These are phyloP conservation scores for Drosophila gaucha DNA, from an alignment of 2,888 invertebrate species.

Conservation along the genomic window DNA sequence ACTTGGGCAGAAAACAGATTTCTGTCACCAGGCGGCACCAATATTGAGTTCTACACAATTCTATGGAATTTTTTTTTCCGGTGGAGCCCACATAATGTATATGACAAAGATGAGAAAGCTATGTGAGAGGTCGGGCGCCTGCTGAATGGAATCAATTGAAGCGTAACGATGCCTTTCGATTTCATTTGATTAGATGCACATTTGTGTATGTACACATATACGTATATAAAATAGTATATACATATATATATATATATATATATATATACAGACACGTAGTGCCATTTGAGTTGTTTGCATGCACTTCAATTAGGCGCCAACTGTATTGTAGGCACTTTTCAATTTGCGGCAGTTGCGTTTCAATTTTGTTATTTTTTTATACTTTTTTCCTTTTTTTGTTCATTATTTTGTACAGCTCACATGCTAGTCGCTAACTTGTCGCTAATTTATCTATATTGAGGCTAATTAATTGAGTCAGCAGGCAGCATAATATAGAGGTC, in stretches of 20 bases:
- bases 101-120: constrained; percentile 33
- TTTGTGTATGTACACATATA: background rate
- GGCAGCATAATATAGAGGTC: constrained; percentile 44
- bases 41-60: background rate
- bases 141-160: constrained; percentile 62
- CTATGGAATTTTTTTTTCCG: constrained; percentile 17
- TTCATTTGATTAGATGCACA: constrained; percentile 52
- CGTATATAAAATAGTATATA: no score
- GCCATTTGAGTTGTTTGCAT: constrained; percentile 54
- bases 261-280: background rate
- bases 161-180: constrained; percentile 58
- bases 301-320: constrained; percentile 74
- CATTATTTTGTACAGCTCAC: constrained; percentile 29
- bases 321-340: constrained; percentile 62
- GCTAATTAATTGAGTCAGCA: constrained; percentile 64
- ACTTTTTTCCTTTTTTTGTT: background rate
- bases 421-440: constrained; percentile 55
- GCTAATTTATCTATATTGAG: constrained; percentile 73
- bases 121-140: constrained; percentile 47
- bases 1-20: constrained; percentile 27
- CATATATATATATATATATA: background rate
- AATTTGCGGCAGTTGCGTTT: constrained; percentile 47
- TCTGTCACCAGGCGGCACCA: constrained; percentile 58
- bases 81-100: constrained; percentile 5
- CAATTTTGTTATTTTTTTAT: constrained; percentile 18